Evolutionary conservation across 1,140 invertebrate species (phyloP).

Genomic region (Chironomus striatipennis): DNA sequence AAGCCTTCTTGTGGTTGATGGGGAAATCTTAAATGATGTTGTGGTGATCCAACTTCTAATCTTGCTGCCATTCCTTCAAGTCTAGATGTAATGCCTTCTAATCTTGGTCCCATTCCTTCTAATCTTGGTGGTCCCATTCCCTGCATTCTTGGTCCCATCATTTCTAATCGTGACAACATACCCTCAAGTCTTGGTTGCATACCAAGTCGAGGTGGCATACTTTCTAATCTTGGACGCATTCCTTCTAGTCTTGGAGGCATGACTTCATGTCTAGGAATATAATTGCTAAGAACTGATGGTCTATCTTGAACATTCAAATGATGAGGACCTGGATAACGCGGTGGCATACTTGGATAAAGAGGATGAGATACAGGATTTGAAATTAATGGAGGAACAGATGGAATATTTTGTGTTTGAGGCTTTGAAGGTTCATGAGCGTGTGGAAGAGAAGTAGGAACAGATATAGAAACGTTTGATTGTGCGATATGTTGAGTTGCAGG

Average conservation of each 20-base stretch:
- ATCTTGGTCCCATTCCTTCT: conserved; percentile 28
- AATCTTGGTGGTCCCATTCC: conserved; percentile 24
- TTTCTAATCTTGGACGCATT: conserved; percentile 20
- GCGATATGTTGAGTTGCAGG: conserved; percentile 29
- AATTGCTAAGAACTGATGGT: not conserved
- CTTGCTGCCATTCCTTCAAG: conserved; percentile 27
- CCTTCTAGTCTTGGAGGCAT: conserved; percentile 28
- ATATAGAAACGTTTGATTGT: not conserved
- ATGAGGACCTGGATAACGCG: conserved; percentile 29
- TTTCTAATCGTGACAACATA: conserved; percentile 27
- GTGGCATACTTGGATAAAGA: conserved; percentile 31
- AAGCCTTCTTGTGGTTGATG: not conserved
- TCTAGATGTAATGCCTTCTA: conserved; percentile 29
- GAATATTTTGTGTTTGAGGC: conserved; percentile 26
- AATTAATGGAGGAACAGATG: conserved; percentile 28
- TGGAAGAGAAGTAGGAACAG: conserved; percentile 33
- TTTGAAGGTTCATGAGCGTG: not conserved
- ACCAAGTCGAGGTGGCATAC: conserved; percentile 28
- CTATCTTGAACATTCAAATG: not conserved
- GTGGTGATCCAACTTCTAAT: conserved; percentile 27
- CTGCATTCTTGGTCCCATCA: conserved; percentile 31
- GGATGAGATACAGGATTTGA: conserved; percentile 38
- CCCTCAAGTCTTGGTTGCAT: conserved; percentile 29
- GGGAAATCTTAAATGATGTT: conserved; percentile 23
- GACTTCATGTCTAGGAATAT: conserved; percentile 24